phyloP scores from a whole-genome alignment of 37 sponge, comb jelly and placozoan species.

The Axinella damicornis region DNA sequence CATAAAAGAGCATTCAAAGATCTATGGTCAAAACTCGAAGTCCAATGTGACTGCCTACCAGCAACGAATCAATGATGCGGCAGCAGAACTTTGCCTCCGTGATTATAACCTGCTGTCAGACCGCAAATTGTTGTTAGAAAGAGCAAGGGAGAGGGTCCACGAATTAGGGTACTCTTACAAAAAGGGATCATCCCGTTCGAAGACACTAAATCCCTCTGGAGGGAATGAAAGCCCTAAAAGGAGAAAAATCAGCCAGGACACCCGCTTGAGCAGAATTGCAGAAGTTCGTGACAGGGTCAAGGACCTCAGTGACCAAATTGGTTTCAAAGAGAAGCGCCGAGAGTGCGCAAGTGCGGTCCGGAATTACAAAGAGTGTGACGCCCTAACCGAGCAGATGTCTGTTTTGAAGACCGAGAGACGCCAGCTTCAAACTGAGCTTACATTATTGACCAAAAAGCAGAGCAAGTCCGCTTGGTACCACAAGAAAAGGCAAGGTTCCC shows the following conservation, averaged over 20 bases:
- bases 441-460: background rate
- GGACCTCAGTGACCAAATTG: background rate
- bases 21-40: too few species aligned
- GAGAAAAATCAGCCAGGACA: background rate
- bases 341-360: background rate
- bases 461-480: background rate
- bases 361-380: slow-evolving; percentile 27
- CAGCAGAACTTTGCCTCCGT: background rate
- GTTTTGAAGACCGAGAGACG: background rate
- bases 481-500: background rate
- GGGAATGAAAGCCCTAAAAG: too few species aligned
- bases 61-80: slow-evolving; percentile 9
- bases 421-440: slow-evolving; percentile 1
- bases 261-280: background rate
- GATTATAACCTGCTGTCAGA: background rate
- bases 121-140: background rate
- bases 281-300: background rate
- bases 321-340: background rate
- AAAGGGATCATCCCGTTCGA: too few species aligned
- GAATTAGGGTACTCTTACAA: slow-evolving; percentile 14
- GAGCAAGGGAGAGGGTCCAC: background rate
- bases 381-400: slow-evolving; percentile 18
- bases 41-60: slow-evolving; percentile 3
- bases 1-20: too few species aligned
- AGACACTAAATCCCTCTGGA: too few species aligned